Evolutionary conservation across 35 echinoderm and acorn worm genomes (phyloP).

Genomic region (Eucidaris tribuloides): DNA sequence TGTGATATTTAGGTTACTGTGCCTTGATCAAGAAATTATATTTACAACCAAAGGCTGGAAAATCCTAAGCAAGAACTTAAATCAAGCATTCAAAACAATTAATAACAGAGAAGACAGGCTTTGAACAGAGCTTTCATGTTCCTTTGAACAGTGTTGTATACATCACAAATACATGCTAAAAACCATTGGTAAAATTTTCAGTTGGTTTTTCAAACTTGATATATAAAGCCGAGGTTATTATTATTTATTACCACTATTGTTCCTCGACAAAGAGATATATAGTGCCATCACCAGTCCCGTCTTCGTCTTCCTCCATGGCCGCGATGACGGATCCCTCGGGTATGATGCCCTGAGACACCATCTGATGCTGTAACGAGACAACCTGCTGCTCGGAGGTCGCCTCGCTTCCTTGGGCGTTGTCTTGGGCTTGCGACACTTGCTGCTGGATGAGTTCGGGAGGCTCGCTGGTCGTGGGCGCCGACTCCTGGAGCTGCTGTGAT

Average conservation of each 20-base stretch:
- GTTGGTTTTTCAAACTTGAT: too few species aligned
- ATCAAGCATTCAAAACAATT: too few species aligned
- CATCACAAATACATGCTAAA: too few species aligned
- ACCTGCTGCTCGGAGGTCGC: slow-evolving; percentile 2
- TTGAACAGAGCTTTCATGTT: too few species aligned
- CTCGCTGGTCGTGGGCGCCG: background rate
- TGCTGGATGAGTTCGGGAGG: slow-evolving; percentile 1
- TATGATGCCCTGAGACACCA: slow-evolving; percentile 20
- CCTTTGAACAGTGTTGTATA: too few species aligned
- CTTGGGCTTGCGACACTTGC: background rate
- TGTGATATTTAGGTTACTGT: too few species aligned
- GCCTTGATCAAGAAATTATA: too few species aligned
- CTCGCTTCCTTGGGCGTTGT: slow-evolving; percentile 16
- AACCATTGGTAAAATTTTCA: too few species aligned
- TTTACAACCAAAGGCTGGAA: too few species aligned
- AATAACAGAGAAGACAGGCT: too few species aligned
- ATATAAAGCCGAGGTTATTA: too few species aligned
- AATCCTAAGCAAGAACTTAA: too few species aligned
- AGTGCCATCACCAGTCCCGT: slow-evolving; percentile 72
- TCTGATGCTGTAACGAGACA: background rate
- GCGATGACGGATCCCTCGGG: slow-evolving; percentile 24
- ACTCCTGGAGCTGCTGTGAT: background rate
- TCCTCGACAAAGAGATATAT: slow-evolving; percentile 99
- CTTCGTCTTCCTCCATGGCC: slow-evolving; percentile 55
- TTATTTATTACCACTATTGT: slow-evolving; percentile 39